A percentile compares a stretch with the other conserved stretches of the same genome.
These are phyloP conservation scores for Cephus spinipes DNA, from an alignment of 2,888 invertebrate genomes.

Conservation along the genomic window DNA sequence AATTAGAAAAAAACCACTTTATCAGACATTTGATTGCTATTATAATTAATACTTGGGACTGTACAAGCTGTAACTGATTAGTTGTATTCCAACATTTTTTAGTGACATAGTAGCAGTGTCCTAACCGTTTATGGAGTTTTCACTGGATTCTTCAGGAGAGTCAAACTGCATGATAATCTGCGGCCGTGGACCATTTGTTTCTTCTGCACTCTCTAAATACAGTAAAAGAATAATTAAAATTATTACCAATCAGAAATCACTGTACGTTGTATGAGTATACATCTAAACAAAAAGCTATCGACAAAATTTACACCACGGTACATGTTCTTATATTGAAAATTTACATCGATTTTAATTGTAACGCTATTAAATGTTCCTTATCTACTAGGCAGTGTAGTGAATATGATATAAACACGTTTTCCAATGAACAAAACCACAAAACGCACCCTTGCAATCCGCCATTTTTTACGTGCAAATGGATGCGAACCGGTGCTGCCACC, in stretches of 20 bases:
- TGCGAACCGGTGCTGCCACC: background rate
- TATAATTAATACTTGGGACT: too few relatives aligned
- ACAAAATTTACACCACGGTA: background rate
- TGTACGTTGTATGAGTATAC: background rate
- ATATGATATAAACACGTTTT: constrained; percentile 35
- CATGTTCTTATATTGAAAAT: constrained; percentile 2
- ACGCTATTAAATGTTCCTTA: background rate
- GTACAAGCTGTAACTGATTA: background rate
- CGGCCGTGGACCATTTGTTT: constrained; percentile 45
- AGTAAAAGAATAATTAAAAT: constrained; percentile 27
- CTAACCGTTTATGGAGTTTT: constrained; percentile 56
- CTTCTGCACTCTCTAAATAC: constrained; percentile 50
- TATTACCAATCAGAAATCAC: constrained; percentile 14
- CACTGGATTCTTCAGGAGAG: constrained; percentile 47
- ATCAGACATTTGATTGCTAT: background rate
- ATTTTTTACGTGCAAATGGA: constrained; percentile 38
- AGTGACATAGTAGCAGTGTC: background rate
- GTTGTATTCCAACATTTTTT: background rate
- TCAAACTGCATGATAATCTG: constrained; percentile 56
- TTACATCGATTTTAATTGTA: background rate
- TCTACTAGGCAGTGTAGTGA: background rate
- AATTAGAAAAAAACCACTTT: background rate
- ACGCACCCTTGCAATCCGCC: constrained; percentile 63
- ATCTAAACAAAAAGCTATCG: background rate
- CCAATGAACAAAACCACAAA: constrained; percentile 42